Base-by-base conservation (phyloP, 2,888 invertebrate species). In the Noctua fimbriata region DNA sequence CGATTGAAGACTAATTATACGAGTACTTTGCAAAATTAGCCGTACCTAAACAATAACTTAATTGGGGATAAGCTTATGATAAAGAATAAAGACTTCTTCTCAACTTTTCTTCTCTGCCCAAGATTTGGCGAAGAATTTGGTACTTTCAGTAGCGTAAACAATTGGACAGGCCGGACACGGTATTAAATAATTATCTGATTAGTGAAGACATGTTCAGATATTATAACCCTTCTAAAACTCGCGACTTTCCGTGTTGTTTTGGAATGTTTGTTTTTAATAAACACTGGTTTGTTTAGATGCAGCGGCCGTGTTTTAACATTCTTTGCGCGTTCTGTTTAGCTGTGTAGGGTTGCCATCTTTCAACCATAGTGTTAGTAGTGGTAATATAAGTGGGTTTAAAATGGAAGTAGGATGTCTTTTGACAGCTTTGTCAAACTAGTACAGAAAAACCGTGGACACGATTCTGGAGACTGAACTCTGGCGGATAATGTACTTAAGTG, bases 271-370 rank as follows among this genome's bases (percentile, higher is more conserved):
- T 86, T 88, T 82, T 87, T 84, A 81, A 85, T 78, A 89, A 89
- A 91, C 88, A 90, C 67, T 76, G 41, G 55, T 72, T 89, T 91
- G 90, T 90, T 89, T 85, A 89, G 87, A 87, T 88, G 76, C 79
- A 69, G 76, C 75, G 75, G 58, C 75, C 65, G n/a, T 88, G 89
- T 85, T 87, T 87, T 88, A 87, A 89, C 90, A 90, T 91, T 90
- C 89, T 85, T 87, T 32, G 73, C 72, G 87, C 82, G 65, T 81
- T 83, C 80, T 81, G 49, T 82, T 72, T 69, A 18, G 65, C 36
- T 76, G 66, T 78, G 24, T 63, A 69, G 76, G 65, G 83, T 81
- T 83, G 73, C 73, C 77, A 80, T 81, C 66, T 72, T 76, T 82
- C 28, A 28, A 60, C n/a, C 14, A 55, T 55, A 66, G 28, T 47